Conservation (phyloP, 1,140 invertebrate genomes). For the Lasioglossum baleicum region DNA sequence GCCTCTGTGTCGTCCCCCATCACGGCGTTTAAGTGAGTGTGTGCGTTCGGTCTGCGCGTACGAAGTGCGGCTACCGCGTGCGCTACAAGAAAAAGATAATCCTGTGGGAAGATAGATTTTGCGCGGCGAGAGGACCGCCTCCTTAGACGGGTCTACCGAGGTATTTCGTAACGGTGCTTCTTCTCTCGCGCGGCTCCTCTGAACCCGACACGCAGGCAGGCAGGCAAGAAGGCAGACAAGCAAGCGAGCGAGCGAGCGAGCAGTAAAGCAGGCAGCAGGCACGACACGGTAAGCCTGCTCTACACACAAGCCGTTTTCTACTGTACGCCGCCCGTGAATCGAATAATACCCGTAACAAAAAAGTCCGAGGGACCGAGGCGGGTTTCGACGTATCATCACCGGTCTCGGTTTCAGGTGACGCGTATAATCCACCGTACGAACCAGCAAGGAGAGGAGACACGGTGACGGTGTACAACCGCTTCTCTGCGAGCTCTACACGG, state of each 20-base stretch:
- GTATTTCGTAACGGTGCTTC: slow-evolving; percentile 71
- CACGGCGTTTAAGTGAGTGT: slow-evolving; percentile 43
- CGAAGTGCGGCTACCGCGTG: slow-evolving; percentile 38
- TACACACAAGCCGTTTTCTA: slow-evolving; percentile 25
- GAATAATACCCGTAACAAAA: slow-evolving; percentile 14
- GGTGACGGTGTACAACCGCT: slow-evolving; percentile 25
- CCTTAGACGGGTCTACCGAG: slow-evolving; percentile 40
- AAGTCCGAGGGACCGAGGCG: not conserved
- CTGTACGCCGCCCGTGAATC: slow-evolving; percentile 29
- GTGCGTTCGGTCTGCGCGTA: slow-evolving; percentile 20
- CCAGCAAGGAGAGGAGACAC: slow-evolving; percentile 20
- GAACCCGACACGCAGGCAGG: slow-evolving; percentile 43
- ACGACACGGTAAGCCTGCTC: slow-evolving; percentile 35
- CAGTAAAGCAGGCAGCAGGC: slow-evolving; percentile 15
- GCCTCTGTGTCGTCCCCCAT: slow-evolving; percentile 48
- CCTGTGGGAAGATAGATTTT: slow-evolving; percentile 48
- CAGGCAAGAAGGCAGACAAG: slow-evolving; percentile 10
- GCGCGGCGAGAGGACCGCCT: slow-evolving; percentile 35
- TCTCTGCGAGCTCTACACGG: slow-evolving; percentile 29
- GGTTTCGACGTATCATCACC: not conserved
- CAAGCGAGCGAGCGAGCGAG: no score
- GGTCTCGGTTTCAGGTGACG: slow-evolving; percentile 24
- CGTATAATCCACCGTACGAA: slow-evolving; percentile 24
- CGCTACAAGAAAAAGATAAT: slow-evolving; percentile 34
- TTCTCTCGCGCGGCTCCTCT: slow-evolving; percentile 39